A percentile compares a stretch with the other conserved stretches of the same genome.
phyloP scores from a whole-genome alignment of 2,888 invertebrate species.

The Platycnemis pennipes region DNA sequence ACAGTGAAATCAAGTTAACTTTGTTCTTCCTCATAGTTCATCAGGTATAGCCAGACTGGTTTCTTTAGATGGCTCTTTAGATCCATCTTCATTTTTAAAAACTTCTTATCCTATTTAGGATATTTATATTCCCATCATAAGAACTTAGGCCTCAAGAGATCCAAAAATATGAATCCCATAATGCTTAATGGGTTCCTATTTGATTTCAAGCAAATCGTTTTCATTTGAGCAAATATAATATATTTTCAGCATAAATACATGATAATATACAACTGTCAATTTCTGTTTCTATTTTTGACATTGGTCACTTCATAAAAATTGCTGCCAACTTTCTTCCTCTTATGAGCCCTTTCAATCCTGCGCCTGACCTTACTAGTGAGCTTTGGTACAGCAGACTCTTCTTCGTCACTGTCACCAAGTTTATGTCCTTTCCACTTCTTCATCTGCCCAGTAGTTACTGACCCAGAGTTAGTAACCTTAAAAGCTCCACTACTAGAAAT shows the following conservation, averaged over 20 bases:
- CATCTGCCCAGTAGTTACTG: neutral
- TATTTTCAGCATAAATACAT: neutral
- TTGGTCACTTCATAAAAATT: slow-evolving; percentile 94
- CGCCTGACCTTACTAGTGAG: slow-evolving; percentile 89
- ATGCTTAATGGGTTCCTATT: neutral
- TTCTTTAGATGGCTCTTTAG: too few species aligned
- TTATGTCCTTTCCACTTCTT: slow-evolving; percentile 79
- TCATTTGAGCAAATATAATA: neutral
- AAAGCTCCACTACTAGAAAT: slow-evolving; percentile 57
- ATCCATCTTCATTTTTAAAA: too few species aligned
- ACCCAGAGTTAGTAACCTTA: slow-evolving; percentile 34
- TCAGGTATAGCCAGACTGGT: too few species aligned
- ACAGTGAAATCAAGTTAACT: too few species aligned
- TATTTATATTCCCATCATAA: too few species aligned
- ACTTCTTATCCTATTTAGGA: too few species aligned
- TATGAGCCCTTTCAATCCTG: slow-evolving; percentile 87
- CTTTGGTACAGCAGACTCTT: slow-evolving; percentile 78
- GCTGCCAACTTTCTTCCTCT: slow-evolving; percentile 91
- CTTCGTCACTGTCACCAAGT: slow-evolving; percentile 79
- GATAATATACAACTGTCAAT: slow-evolving; percentile 73
- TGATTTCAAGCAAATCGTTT: neutral
- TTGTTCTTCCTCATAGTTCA: too few species aligned
- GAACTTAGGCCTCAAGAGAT: too few species aligned
- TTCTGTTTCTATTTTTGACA: slow-evolving; percentile 93
- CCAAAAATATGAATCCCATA: neutral